A percentile compares a stretch with the other conserved stretches of the same genome.
Evolutionary conservation across 2,888 invertebrate species (phyloP).

Genomic region (Drosophila ochracea): DNA sequence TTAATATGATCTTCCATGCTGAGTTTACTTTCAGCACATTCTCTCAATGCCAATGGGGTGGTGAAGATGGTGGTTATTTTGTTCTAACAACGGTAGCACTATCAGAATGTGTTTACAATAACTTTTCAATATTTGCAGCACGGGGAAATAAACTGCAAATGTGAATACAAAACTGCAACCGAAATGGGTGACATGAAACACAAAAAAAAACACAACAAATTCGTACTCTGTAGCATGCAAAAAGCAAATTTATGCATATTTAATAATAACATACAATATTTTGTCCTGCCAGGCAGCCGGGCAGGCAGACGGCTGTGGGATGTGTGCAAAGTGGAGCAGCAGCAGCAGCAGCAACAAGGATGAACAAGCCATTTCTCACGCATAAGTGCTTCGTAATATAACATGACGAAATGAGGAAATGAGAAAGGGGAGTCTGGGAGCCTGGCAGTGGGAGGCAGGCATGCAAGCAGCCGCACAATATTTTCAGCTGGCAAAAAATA

Average conservation of each 20-base stretch:
- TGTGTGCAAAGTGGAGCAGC: constrained; percentile 1
- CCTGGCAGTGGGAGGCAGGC: neutral
- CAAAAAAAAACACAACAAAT: constrained; percentile 9
- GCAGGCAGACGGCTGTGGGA: constrained; percentile 7
- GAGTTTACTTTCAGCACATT: constrained; percentile 36
- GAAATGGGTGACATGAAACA: constrained; percentile 27
- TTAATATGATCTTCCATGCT: constrained; percentile 22
- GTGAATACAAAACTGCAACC: constrained; percentile 62
- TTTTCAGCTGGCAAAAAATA: constrained; percentile 62
- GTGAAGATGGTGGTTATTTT: neutral
- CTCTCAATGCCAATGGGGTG: neutral
- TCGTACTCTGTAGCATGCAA: constrained; percentile 37
- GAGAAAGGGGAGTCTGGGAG: neutral
- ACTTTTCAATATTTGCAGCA: constrained; percentile 75
- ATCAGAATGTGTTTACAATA: constrained; percentile 38
- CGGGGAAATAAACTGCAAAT: constrained; percentile 73
- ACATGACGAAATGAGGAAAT: constrained; percentile 43
- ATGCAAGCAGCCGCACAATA: constrained; percentile 29
- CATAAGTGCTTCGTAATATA: constrained; percentile 66
- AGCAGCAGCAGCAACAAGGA: constrained; percentile 38
- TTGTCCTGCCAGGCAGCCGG: constrained; percentile 35
- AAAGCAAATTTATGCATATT: constrained; percentile 77
- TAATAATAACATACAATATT: constrained; percentile 70
- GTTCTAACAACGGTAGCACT: neutral
- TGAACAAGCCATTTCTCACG: constrained; percentile 74